Evolutionary conservation across 2,797 vertebrate genomes (phyloP), one percentile per base, ranked within the genome.

Genomic region (Manis javanica): DNA sequence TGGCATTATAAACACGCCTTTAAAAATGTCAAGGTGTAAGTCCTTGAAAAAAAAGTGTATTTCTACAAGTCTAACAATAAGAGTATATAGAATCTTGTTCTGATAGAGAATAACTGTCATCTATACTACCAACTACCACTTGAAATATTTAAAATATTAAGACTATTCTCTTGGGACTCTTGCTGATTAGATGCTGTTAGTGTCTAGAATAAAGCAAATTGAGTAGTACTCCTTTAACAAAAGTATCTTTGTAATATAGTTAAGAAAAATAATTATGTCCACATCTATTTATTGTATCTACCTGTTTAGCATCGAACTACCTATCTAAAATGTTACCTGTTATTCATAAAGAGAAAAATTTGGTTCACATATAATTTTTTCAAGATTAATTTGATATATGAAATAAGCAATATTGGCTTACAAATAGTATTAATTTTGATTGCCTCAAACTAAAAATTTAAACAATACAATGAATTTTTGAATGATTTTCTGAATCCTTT

Each of bases 281-380:
- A 51, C n/a, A 15, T 39, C 26, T 75, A 37, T 71, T 46, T 81
- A 37, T 61, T 26, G 1, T 12, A 29, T 71, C 2, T 24, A 7
- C 64, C 10, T 86, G 19, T 61, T 18, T 85, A 69, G 31, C 51
- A 16, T 72, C 31, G 51, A 85, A 57, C 26, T 49, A 79, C 11
- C 24, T 29, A 23, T 42, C 19, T 91, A 71, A 91, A 66, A 77
- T 0, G 3, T 89, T 69, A 82, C 68, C 29, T 26, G 66, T 37
- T 55, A 91, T 94, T 64, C 82, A 51, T 82, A 51, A 77, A 96
- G 89, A 96, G 2, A 90, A 64, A 49, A 42, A 94, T 61, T 55
- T 95, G 71, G 91, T 57, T 97, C 96, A 97, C 95, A 97, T 89
- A 86, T 96, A 59, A 93, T 96, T 97, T 98, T 98, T 97, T 66